Evolutionary conservation across 2,113 vertebrate species (phyloP).

Genomic region (Poeciliopsis turrubarensis): DNA sequence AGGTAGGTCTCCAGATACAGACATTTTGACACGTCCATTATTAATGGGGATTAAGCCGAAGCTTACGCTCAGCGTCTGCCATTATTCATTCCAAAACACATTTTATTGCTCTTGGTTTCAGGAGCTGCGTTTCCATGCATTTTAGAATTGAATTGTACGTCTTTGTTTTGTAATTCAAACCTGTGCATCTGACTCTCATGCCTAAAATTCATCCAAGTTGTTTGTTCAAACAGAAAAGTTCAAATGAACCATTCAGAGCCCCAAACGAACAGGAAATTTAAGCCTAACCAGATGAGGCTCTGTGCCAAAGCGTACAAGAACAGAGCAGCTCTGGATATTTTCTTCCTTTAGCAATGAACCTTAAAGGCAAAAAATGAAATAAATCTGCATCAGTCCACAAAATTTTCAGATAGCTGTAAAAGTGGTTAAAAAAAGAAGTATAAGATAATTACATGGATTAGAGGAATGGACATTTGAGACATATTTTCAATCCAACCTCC

Average conservation of each 20-base stretch:
- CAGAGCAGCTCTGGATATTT: too few species aligned
- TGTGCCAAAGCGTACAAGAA: too few species aligned
- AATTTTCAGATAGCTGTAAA: background rate
- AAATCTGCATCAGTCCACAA: background rate
- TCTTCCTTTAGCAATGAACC: conserved; percentile 26
- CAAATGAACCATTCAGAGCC: background rate
- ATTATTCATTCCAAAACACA: too few species aligned
- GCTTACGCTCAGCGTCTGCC: too few species aligned
- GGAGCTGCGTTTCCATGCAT: too few species aligned
- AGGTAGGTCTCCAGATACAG: too few species aligned
- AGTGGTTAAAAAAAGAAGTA: background rate
- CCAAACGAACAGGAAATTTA: too few species aligned
- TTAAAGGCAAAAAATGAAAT: conserved; percentile 6
- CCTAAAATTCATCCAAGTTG: background rate
- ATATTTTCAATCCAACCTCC: background rate
- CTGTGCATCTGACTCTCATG: background rate
- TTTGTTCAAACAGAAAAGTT: background rate
- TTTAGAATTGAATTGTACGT: too few species aligned
- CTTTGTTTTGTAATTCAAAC: background rate
- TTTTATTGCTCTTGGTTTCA: too few species aligned
- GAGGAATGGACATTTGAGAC: conserved; percentile 5
- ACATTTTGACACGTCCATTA: too few species aligned
- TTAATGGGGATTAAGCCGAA: too few species aligned
- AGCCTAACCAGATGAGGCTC: too few species aligned
- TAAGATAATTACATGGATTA: conserved; percentile 19